phyloP scores from a whole-genome alignment of 2,888 invertebrate species.

The Drosophila neotestacea region DNA sequence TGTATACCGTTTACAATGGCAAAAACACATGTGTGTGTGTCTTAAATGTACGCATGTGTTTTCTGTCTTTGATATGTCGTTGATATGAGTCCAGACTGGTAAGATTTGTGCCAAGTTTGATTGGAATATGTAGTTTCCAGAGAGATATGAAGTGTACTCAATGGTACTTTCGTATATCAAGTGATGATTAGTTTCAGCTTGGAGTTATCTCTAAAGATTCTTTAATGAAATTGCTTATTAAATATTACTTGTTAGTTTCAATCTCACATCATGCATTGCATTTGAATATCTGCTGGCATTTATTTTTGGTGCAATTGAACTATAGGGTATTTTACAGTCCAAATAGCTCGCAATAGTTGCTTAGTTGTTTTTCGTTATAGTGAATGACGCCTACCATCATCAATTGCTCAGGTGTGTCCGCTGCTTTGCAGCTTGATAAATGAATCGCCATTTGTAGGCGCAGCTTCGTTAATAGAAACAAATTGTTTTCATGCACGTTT shows the following conservation, averaged over 20 bases:
- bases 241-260: background rate
- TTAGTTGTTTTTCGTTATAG: constrained; percentile 25
- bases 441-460: constrained; percentile 78
- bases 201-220: background rate
- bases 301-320: background rate
- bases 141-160: background rate
- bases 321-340: constrained; percentile 26
- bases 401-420: constrained; percentile 73
- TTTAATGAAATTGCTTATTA: background rate
- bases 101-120: background rate
- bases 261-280: background rate
- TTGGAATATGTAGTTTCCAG: background rate
- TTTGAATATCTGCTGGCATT: background rate
- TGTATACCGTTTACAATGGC: constrained; percentile 44
- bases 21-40: constrained; percentile 65
- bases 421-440: constrained; percentile 67
- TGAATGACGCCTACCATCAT: constrained; percentile 57
- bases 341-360: background rate
- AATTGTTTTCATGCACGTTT: constrained; percentile 63
- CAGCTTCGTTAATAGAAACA: constrained; percentile 78
- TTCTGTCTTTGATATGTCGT: constrained; percentile 18
- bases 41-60: constrained; percentile 21
- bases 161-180: background rate
- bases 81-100: background rate
- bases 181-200: background rate